A percentile compares a stretch with the other conserved stretches of the same genome.
Conservation (phyloP, 2,797 vertebrate genomes). For the Rhyacichthys aspro region DNA sequence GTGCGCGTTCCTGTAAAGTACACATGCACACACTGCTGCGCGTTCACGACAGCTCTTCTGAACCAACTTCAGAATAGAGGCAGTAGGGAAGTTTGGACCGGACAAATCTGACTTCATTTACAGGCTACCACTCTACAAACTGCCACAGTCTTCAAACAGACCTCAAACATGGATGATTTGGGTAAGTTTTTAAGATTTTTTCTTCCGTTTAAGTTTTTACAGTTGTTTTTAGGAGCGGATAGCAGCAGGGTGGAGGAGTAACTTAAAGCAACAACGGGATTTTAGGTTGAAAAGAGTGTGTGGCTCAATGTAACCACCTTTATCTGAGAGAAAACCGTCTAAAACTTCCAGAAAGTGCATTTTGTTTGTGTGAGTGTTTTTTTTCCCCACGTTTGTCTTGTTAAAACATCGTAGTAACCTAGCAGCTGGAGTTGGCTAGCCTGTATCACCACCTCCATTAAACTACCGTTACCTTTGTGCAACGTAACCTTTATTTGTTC, state of each 20-base stretch:
- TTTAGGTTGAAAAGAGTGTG: slow-evolving; percentile 32
- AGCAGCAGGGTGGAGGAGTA: slow-evolving; percentile 53
- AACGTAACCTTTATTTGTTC: slow-evolving; percentile 1
- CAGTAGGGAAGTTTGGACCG: slow-evolving; percentile 49
- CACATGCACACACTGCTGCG: slow-evolving; percentile 58
- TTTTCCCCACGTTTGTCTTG: background rate
- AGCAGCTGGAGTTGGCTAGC: slow-evolving; percentile 48
- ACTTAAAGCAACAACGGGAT: slow-evolving; percentile 30
- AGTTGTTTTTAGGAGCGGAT: slow-evolving; percentile 31
- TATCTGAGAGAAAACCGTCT: background rate
- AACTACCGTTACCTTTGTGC: slow-evolving; percentile 12
- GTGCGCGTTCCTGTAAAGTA: slow-evolving; percentile 49
- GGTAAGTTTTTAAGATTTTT: slow-evolving; percentile 61
- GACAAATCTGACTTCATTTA: slow-evolving; percentile 31
- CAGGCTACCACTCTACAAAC: background rate
- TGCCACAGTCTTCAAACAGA: slow-evolving; percentile 19
- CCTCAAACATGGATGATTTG: slow-evolving; percentile 78
- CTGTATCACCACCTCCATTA: slow-evolving; percentile 10
- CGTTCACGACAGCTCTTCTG: slow-evolving; percentile 48
- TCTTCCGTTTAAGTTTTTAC: background rate
- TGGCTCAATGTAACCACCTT: background rate
- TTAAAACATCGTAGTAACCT: slow-evolving; percentile 20
- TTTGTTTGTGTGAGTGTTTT: background rate
- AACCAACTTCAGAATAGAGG: slow-evolving; percentile 48
- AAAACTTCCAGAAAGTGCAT: background rate